A percentile compares a stretch with the other conserved stretches of the same genome.
phyloP scores from a whole-genome alignment of 2,113 vertebrate species.

The Oxygymnocypris stewartii region DNA sequence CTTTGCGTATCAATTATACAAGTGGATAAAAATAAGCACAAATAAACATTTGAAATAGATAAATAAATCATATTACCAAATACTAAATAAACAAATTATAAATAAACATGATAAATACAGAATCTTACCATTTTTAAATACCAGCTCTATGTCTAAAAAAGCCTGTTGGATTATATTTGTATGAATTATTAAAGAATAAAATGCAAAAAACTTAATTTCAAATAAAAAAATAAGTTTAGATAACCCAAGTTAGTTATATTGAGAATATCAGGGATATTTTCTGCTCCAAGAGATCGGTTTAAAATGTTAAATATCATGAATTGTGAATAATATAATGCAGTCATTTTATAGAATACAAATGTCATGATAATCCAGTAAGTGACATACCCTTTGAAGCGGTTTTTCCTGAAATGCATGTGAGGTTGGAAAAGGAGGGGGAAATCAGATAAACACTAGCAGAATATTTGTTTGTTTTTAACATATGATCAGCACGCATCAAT shows the following conservation, averaged over 20 bases:
- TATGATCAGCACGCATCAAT: neutral
- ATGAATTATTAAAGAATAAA: neutral
- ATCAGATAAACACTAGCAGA: neutral
- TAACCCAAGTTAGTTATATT: neutral
- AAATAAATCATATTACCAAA: neutral
- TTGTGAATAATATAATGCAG: neutral
- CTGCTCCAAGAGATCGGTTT: neutral
- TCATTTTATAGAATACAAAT: neutral
- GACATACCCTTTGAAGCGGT: constrained; percentile 71
- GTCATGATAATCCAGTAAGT: neutral
- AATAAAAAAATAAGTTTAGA: neutral
- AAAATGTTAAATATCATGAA: neutral
- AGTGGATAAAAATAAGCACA: neutral
- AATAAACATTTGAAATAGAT: neutral
- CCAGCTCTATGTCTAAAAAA: constrained; percentile 66
- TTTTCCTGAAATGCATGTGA: constrained; percentile 72
- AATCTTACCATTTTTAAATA: constrained; percentile 85
- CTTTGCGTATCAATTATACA: neutral
- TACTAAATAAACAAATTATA: neutral
- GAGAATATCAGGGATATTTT: neutral
- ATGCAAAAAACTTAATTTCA: neutral
- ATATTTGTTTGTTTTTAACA: neutral
- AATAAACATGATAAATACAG: constrained; percentile 76
- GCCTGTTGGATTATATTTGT: constrained; percentile 69
- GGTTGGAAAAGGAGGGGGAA: constrained; percentile 28